Evolutionary conservation across 2,113 vertebrate genomes (phyloP).

Genomic region (Nicator chloris): DNA sequence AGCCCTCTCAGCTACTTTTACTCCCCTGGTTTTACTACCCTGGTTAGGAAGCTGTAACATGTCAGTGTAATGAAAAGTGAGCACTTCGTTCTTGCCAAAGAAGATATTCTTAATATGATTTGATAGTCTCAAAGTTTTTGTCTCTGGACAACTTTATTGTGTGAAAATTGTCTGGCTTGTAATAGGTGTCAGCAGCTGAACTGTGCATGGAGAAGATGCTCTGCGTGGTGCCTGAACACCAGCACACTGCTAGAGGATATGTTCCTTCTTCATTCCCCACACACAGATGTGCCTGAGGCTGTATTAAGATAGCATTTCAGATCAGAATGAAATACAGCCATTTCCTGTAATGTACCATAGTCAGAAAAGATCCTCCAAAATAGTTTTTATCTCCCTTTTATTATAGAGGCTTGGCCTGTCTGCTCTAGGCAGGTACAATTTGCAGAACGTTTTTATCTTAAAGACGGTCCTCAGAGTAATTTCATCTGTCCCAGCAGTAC

Average conservation of each 20-base stretch:
- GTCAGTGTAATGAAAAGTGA: background rate
- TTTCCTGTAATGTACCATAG: background rate
- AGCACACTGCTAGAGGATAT: background rate
- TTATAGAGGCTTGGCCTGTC: background rate
- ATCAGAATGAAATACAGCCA: background rate
- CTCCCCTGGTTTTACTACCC: background rate
- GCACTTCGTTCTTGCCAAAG: background rate
- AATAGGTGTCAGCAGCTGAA: background rate
- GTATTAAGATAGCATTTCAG: background rate
- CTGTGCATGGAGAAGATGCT: background rate
- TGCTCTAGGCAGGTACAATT: background rate
- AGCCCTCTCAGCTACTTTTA: background rate
- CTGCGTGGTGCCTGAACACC: background rate
- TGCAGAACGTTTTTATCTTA: background rate
- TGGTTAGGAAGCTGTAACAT: background rate
- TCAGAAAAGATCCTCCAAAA: background rate
- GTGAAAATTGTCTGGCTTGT: background rate
- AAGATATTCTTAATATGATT: background rate
- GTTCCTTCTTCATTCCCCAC: background rate
- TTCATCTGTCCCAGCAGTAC: background rate
- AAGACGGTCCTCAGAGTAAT: background rate
- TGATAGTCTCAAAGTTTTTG: background rate
- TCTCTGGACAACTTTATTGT: background rate
- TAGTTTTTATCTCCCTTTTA: background rate
- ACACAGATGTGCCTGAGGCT: background rate